Evolutionary conservation across 1,140 invertebrate genomes (phyloP).

Genomic region (Oscheius sp.): DNA sequence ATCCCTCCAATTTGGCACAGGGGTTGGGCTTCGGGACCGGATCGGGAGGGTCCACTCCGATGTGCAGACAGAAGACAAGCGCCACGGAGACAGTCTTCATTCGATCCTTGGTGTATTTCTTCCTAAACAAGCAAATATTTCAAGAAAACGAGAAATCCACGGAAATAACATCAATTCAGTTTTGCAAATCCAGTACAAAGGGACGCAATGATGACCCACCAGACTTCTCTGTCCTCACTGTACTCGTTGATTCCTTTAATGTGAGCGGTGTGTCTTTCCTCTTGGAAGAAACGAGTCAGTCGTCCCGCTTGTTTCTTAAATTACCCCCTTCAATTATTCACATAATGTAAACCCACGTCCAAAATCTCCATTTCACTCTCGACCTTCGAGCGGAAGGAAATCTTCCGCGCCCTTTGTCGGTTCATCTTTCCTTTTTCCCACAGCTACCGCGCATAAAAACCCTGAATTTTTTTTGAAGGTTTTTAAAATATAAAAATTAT

Average conservation of each 20-base stretch:
- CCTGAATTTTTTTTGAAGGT: too few relatives aligned
- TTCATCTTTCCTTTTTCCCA: background rate
- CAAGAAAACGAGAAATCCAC: too few relatives aligned
- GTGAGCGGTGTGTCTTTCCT: background rate
- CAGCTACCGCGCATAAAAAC: too few relatives aligned
- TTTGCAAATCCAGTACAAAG: background rate
- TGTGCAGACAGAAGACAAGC: slow-evolving; percentile 92
- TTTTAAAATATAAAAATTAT: too few relatives aligned
- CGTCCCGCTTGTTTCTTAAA: background rate
- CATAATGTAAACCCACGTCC: background rate
- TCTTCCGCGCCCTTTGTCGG: background rate
- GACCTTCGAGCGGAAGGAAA: background rate
- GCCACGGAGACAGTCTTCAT: slow-evolving; percentile 99
- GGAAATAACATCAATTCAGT: too few relatives aligned
- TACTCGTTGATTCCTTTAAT: background rate
- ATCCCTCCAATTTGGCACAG: slow-evolving; percentile 89
- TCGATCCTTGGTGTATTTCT: slow-evolving; percentile 22
- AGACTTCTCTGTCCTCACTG: background rate
- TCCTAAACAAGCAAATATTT: background rate
- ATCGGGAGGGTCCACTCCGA: slow-evolving; percentile 97
- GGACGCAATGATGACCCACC: background rate
- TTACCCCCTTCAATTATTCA: too few relatives aligned
- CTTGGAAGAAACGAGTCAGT: background rate
- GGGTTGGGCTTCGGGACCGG: slow-evolving; percentile 87
- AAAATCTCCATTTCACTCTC: background rate